A percentile compares a stretch with the other conserved stretches of the same genome.
Conservation (phyloP, 2,888 invertebrate genomes). For the Exocentrus adspersus region DNA sequence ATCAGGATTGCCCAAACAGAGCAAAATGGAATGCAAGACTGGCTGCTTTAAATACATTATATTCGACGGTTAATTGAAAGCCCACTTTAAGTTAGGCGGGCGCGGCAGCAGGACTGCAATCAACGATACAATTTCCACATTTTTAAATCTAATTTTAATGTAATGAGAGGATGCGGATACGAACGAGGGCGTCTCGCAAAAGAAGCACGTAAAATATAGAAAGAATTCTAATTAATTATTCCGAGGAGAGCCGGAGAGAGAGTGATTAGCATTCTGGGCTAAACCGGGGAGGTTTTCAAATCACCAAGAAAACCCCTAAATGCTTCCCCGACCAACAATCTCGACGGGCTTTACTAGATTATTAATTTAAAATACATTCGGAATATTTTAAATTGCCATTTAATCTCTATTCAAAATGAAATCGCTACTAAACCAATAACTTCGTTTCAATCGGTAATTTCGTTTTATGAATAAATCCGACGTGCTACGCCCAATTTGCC, state of each 20-base stretch:
- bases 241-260: constrained; percentile 67
- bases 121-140: constrained; percentile 66
- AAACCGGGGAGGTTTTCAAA: constrained; percentile 46
- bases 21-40: constrained; percentile 16
- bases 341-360: constrained; percentile 37
- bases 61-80: constrained; percentile 64
- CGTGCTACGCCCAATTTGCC: background rate
- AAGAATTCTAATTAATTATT: constrained; percentile 73
- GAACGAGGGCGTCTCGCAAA: constrained; percentile 56
- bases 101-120: constrained; percentile 60
- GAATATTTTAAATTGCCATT: constrained; percentile 47
- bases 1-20: constrained; percentile 6
- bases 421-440: constrained; percentile 36
- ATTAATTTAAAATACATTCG: constrained; percentile 45
- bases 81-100: constrained; percentile 61
- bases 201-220: constrained; percentile 64
- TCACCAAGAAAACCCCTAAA: constrained; percentile 31
- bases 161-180: constrained; percentile 56
- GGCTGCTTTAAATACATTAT: constrained; percentile 59
- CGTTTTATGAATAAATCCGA: constrained; percentile 23
- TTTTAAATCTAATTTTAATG: constrained; percentile 65
- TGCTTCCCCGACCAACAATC: constrained; percentile 31
- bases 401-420: constrained; percentile 43
- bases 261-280: constrained; percentile 67
- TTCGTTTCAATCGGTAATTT: constrained; percentile 24